A percentile compares a stretch with the other conserved stretches of the same genome.
These are phyloP conservation scores for Gymnodraco acuticeps DNA, from an alignment of 2,797 vertebrate species.

Conservation along the genomic window DNA sequence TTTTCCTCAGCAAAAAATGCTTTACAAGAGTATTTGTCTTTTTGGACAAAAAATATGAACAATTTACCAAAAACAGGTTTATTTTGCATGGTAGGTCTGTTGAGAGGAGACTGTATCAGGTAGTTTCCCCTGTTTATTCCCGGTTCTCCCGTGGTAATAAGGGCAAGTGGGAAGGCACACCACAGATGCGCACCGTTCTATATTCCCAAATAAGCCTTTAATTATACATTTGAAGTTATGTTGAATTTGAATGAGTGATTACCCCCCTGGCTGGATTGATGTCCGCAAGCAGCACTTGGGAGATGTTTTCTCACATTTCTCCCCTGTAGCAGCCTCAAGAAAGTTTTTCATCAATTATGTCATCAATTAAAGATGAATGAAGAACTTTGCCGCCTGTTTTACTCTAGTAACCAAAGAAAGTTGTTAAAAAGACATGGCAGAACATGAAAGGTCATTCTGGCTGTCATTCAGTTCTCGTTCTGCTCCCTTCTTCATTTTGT, in stretches of 20 bases:
- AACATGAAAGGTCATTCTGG: constrained; percentile 5
- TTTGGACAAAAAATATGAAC: too few species aligned
- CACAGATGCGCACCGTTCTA: constrained; percentile 27
- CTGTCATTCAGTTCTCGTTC: constrained; percentile 23
- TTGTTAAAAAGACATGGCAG: not conserved
- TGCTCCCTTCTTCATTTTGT: constrained; percentile 2
- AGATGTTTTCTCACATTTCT: constrained; percentile 34
- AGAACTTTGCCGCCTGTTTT: constrained; percentile 7
- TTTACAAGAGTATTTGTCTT: too few species aligned
- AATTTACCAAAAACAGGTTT: too few species aligned
- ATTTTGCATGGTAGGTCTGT: too few species aligned
- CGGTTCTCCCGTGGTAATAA: too few species aligned
- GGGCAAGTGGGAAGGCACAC: not conserved
- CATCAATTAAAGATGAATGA: constrained; percentile 48
- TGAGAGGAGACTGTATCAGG: too few species aligned
- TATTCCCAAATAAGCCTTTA: constrained; percentile 49
- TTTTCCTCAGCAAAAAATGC: too few species aligned
- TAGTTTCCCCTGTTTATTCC: too few species aligned
- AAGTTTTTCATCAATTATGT: constrained; percentile 20
- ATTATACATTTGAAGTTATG: constrained; percentile 56
- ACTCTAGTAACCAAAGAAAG: constrained; percentile 2
- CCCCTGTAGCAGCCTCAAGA: constrained; percentile 1
- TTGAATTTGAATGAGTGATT: constrained; percentile 48
- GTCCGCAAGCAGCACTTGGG: constrained; percentile 34
- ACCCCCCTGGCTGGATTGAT: constrained; percentile 38